Conservation (phyloP, 1,140 invertebrate species). For the Papilio glaucus region DNA sequence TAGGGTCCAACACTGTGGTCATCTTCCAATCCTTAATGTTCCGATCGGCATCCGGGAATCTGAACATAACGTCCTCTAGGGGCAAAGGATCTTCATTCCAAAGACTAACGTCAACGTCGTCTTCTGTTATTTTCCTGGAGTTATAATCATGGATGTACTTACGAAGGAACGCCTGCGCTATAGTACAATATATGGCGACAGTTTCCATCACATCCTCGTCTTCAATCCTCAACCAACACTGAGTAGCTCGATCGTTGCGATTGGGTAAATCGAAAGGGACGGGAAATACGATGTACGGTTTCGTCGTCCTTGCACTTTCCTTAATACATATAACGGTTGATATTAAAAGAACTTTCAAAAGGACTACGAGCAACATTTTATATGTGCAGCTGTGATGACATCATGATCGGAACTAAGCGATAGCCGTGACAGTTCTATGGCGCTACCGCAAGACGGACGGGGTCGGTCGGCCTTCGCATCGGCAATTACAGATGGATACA, state of each 20-base stretch:
- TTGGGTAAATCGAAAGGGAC: constrained; percentile 70
- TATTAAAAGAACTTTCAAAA: constrained; percentile 52
- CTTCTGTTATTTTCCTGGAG: constrained; percentile 66
- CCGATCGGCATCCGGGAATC: constrained; percentile 43
- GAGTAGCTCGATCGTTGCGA: constrained; percentile 71
- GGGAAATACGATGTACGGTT: constrained; percentile 59
- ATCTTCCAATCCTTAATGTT: constrained; percentile 64
- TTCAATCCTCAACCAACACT: constrained; percentile 75
- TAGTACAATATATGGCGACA: constrained; percentile 60
- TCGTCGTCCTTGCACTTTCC: constrained; percentile 45
- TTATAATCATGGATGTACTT: constrained; percentile 71
- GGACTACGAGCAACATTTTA: constrained; percentile 72
- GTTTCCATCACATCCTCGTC: constrained; percentile 69
- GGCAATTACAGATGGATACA: constrained; percentile 25
- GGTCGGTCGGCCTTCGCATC: constrained; percentile 31
- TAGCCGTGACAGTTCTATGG: constrained; percentile 55
- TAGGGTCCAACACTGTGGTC: constrained; percentile 69
- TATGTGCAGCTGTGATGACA: constrained; percentile 63
- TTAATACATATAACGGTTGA: constrained; percentile 46
- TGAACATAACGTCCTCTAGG: constrained; percentile 42
- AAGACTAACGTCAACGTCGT: constrained; percentile 65
- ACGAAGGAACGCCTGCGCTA: constrained; percentile 64
- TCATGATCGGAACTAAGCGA: constrained; percentile 72
- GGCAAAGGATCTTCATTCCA: constrained; percentile 64
- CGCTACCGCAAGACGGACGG: constrained; percentile 47